A percentile compares a stretch with the other conserved stretches of the same genome.
These are phyloP conservation scores for Phocoena sinus DNA, from an alignment of 2,113 vertebrate genomes.

Conservation along the genomic window DNA sequence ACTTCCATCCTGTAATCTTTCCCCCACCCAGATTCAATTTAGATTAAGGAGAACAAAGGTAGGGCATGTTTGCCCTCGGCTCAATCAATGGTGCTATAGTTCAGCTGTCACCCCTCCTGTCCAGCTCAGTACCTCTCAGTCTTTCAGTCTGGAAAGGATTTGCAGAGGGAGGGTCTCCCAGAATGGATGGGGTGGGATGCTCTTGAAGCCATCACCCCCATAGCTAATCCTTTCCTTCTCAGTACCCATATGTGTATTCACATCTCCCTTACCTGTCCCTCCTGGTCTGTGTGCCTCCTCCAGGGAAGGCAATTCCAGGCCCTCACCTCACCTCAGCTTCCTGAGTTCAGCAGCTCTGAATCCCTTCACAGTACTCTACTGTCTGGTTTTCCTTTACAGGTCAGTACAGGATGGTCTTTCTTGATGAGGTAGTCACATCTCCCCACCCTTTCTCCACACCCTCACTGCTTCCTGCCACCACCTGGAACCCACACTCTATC, in stretches of 20 bases:
- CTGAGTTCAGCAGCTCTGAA: background rate
- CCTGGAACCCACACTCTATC: background rate
- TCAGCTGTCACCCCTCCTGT: background rate
- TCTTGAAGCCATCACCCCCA: background rate
- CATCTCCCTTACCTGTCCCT: background rate
- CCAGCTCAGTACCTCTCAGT: background rate
- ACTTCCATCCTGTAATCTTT: background rate
- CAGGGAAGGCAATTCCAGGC: background rate
- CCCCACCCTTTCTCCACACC: background rate
- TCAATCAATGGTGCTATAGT: background rate
- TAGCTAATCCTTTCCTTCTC: background rate
- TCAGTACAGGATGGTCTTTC: background rate
- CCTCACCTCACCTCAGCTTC: background rate
- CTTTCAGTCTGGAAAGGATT: background rate
- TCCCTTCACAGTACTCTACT: background rate
- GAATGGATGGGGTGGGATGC: background rate
- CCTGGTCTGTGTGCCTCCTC: background rate
- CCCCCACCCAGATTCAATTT: slow-evolving; percentile 70
- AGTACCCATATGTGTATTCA: background rate
- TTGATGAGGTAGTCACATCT: background rate
- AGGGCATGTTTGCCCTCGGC: slow-evolving; percentile 36
- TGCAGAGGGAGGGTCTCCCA: background rate
- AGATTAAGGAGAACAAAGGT: slow-evolving; percentile 69
- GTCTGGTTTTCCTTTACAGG: background rate
- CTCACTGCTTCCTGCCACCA: background rate